These are phyloP conservation scores for Bombus waltoni DNA, from an alignment of 1,140 invertebrate species.

Conservation along the genomic window DNA sequence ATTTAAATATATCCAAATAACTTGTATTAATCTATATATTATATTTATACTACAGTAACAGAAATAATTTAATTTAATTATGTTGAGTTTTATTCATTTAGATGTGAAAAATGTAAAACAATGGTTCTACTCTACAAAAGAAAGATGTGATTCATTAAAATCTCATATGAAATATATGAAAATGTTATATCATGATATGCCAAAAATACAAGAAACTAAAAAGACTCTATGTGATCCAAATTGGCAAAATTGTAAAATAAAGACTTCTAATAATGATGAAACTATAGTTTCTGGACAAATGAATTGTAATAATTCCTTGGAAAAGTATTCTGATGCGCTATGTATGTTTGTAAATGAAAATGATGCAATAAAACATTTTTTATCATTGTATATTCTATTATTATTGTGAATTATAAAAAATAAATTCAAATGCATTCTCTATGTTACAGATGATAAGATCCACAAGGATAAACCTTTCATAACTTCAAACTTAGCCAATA, in stretches of 20 bases:
- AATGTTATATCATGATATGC: conserved; percentile 66
- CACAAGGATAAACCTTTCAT: not conserved
- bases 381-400: not conserved
- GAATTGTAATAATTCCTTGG: conserved; percentile 20
- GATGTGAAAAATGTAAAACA: conserved; percentile 74
- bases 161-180: conserved; percentile 79
- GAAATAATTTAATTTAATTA: not conserved
- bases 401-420: not conserved
- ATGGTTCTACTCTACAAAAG: conserved; percentile 77
- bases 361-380: not conserved
- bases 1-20: not conserved
- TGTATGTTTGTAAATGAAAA: conserved; percentile 1
- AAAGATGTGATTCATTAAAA: conserved; percentile 76
- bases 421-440: not conserved
- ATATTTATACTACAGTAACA: not conserved
- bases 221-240: not conserved
- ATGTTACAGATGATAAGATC: not conserved
- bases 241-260: not conserved
- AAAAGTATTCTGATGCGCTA: conserved; percentile 1
- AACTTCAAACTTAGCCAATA: not conserved
- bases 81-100: not conserved
- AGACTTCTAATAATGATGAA: not conserved
- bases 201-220: conserved; percentile 27
- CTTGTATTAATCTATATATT: not conserved
- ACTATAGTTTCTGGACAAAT: not conserved